Percentiles rank a stretch among this genome's conserved stretches.
Evolutionary conservation across 2,888 invertebrate genomes (phyloP).

Genomic region (Saturnia japonica): DNA sequence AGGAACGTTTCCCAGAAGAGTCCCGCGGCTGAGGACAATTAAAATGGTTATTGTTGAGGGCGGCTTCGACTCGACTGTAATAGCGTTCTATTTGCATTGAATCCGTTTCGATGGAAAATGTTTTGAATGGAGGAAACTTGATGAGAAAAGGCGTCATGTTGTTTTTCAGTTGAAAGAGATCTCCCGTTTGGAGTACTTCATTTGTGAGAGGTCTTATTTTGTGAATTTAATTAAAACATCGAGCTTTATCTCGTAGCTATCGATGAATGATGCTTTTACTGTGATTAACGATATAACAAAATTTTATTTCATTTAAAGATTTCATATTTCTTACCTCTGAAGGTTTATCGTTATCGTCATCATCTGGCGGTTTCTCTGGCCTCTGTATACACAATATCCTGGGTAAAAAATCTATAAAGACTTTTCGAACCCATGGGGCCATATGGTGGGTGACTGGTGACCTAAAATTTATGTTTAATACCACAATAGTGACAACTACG

Average conservation of each 20-base stretch:
- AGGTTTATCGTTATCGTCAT: slow-evolving; percentile 79
- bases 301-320: slow-evolving; percentile 43
- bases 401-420: slow-evolving; percentile 93
- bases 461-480: slow-evolving; percentile 95
- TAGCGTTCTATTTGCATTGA: slow-evolving; percentile 68
- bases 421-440: slow-evolving; percentile 94
- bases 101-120: slow-evolving; percentile 63
- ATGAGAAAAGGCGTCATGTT: slow-evolving; percentile 59
- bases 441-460: slow-evolving; percentile 96
- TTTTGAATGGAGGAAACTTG: slow-evolving; percentile 65
- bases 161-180: slow-evolving; percentile 63
- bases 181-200: slow-evolving; percentile 55
- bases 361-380: slow-evolving; percentile 90
- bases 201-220: slow-evolving; percentile 63
- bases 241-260: slow-evolving; percentile 45
- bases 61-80: slow-evolving; percentile 54
- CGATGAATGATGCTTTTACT: slow-evolving; percentile 39
- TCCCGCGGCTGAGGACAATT: slow-evolving; percentile 69
- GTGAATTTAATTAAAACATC: slow-evolving; percentile 68
- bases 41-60: slow-evolving; percentile 72
- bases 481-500: slow-evolving; percentile 96
- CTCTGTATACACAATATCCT: slow-evolving; percentile 93
- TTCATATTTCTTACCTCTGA: slow-evolving; percentile 69
- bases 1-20: slow-evolving; percentile 64
- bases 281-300: slow-evolving; percentile 51